These are phyloP conservation scores for Sander lucioperca DNA, from an alignment of 2,113 vertebrate genomes.

Conservation along the genomic window DNA sequence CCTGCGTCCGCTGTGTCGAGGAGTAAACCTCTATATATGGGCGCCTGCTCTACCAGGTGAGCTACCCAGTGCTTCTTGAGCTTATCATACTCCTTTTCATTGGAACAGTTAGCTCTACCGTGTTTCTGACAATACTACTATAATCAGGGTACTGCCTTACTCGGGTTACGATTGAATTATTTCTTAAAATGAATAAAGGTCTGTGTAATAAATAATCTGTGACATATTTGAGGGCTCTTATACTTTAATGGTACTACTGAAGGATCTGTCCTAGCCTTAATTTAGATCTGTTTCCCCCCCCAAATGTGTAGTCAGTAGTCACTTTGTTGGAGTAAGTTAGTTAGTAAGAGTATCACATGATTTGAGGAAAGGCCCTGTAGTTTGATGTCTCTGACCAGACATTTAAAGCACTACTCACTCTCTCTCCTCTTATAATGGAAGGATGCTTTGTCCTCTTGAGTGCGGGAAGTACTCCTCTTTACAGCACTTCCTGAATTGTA, in stretches of 20 bases:
- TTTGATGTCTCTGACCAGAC: slow-evolving; percentile 17
- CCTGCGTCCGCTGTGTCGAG: too few relatives aligned
- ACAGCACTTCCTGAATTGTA: slow-evolving; percentile 48
- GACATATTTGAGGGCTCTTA: neutral
- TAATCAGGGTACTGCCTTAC: too few relatives aligned
- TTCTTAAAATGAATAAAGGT: neutral
- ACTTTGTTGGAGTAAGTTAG: slow-evolving; percentile 5
- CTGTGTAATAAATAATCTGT: neutral
- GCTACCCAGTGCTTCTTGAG: too few relatives aligned
- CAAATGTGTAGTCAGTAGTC: neutral
- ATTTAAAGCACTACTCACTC: slow-evolving; percentile 16
- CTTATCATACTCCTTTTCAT: too few relatives aligned
- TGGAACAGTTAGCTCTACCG: neutral
- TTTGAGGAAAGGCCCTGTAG: slow-evolving; percentile 3
- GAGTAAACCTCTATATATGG: too few relatives aligned
- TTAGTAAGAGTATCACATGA: slow-evolving; percentile 15
- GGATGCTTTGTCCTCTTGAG: slow-evolving; percentile 41
- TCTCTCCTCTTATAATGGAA: slow-evolving; percentile 43
- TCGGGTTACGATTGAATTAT: neutral
- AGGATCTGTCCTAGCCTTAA: slow-evolving; percentile 9
- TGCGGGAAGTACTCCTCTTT: slow-evolving; percentile 58
- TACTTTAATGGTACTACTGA: neutral
- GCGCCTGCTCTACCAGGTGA: too few relatives aligned
- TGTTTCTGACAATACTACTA: neutral
- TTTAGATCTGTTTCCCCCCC: neutral